A percentile compares a stretch with the other conserved stretches of the same genome.
Conservation (phyloP, 2,113 vertebrate genomes). For the Neotoma lepida region DNA sequence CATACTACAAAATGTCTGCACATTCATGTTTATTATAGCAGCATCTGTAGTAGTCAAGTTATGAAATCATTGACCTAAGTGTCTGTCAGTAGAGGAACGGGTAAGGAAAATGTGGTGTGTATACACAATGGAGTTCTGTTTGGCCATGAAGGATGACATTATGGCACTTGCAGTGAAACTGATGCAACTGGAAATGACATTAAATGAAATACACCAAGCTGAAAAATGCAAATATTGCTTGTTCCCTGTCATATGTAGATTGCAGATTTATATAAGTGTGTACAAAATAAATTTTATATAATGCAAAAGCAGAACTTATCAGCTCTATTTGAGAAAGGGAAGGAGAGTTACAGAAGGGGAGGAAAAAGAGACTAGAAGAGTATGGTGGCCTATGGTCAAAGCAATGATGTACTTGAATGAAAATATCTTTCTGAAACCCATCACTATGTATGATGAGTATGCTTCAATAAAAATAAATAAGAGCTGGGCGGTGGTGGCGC, state of each 20-base stretch:
- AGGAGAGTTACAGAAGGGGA: neutral
- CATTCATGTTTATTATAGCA: neutral
- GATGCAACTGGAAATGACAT: neutral
- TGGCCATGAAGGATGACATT: neutral
- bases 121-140: neutral
- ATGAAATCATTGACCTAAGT: neutral
- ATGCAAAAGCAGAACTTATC: neutral
- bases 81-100: neutral
- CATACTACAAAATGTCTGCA: neutral
- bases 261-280: neutral
- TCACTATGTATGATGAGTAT: neutral
- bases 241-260: neutral
- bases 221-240: neutral
- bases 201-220: neutral
- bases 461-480: neutral
- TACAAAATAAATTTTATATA: neutral
- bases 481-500: too few species aligned
- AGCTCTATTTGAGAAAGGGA: neutral
- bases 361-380: neutral
- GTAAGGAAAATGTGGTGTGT: neutral
- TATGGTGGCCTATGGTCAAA: neutral
- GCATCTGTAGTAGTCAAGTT: neutral
- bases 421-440: neutral
- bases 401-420: neutral
- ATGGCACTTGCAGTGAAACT: neutral